A percentile compares a stretch with the other conserved stretches of the same genome.
phyloP scores from a whole-genome alignment of 2,797 vertebrate species.

The Emys orbicularis region DNA sequence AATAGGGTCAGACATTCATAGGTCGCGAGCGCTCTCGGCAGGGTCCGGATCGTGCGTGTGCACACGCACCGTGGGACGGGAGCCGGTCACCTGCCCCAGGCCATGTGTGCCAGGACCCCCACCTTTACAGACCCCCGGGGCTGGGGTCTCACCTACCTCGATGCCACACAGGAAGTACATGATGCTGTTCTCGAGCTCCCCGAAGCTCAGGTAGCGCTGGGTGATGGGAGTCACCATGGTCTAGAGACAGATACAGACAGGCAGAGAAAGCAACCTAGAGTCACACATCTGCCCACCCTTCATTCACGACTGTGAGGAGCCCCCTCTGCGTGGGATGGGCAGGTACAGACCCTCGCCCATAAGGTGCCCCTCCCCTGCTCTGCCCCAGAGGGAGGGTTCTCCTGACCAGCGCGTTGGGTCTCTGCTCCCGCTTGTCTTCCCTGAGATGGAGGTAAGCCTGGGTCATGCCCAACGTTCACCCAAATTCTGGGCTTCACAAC shows the following conservation, averaged over 20 bases:
- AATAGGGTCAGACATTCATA: not conserved
- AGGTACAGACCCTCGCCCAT: not conserved
- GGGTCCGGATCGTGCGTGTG: not conserved
- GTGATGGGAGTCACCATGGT: conserved; percentile 91
- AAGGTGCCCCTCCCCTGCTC: not conserved
- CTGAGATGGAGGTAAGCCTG: not conserved
- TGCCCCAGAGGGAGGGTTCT: not conserved
- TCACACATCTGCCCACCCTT: not conserved
- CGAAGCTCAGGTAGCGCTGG: conserved; percentile 86
- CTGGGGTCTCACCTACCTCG: conserved; percentile 76
- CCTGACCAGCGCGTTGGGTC: not conserved
- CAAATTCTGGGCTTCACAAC: not conserved
- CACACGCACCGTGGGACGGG: not conserved
- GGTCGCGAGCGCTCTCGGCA: not conserved
- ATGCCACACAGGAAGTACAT: conserved; percentile 89
- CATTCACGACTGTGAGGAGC: not conserved
- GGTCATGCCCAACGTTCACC: not conserved
- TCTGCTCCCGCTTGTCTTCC: not conserved
- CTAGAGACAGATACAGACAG: conserved; percentile 55
- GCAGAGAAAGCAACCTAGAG: not conserved
- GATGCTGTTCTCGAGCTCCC: conserved; percentile 90
- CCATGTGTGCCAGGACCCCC: not conserved
- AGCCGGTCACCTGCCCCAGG: not conserved
- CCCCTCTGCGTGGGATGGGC: not conserved
- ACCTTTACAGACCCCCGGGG: not conserved